A percentile compares a stretch with the other conserved stretches of the same genome.
Conservation (phyloP, 2,113 vertebrate genomes). For the Delphinapterus leucas region DNA sequence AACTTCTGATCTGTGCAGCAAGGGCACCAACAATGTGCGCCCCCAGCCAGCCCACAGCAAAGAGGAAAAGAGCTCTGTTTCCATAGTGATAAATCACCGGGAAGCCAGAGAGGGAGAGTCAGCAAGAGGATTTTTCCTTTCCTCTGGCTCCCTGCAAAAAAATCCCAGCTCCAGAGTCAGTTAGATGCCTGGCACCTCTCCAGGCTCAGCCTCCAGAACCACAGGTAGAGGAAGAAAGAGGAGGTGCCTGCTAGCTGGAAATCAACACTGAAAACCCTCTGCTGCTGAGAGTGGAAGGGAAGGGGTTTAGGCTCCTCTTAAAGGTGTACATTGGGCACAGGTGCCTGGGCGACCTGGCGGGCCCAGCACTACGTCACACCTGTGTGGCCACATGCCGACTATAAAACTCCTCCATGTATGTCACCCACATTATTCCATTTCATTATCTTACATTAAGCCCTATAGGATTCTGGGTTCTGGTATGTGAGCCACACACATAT, state of each 20-base stretch:
- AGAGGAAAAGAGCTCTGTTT: conserved; percentile 65
- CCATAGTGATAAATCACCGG: conserved; percentile 60
- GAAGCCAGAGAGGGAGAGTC: conserved; percentile 20
- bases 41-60: neutral
- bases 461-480: neutral
- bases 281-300: conserved; percentile 60
- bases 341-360: neutral
- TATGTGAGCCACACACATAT: neutral
- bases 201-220: conserved; percentile 54
- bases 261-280: conserved; percentile 57
- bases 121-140: conserved; percentile 60
- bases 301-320: conserved; percentile 36
- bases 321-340: neutral
- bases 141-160: conserved; percentile 14
- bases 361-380: neutral
- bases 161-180: neutral
- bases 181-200: conserved; percentile 20
- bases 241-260: conserved; percentile 50
- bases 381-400: neutral
- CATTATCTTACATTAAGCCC: neutral
- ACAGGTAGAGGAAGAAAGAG: conserved; percentile 64
- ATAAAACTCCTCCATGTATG: neutral
- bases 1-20: conserved; percentile 67
- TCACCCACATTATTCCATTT: neutral
- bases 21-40: conserved; percentile 36